phyloP scores from a whole-genome alignment of 2,888 invertebrate species.

The Aspidapion aeneum region DNA sequence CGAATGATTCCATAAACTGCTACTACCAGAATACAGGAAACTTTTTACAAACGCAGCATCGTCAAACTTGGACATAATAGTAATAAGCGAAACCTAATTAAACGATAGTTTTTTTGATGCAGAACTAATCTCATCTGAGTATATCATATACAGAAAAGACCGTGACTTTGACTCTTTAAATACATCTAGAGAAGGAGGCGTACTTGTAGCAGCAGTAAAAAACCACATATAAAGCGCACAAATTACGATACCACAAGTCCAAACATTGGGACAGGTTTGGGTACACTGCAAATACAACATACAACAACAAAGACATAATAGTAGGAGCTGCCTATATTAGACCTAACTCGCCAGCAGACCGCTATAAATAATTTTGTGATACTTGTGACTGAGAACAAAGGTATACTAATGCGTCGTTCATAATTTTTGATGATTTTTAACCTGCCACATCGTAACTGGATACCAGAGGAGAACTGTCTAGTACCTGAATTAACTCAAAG shows the following conservation, averaged over 20 bases:
- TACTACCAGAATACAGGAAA: too few relatives aligned
- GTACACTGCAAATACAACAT: not conserved
- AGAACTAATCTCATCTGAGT: not conserved
- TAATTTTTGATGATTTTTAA: not conserved
- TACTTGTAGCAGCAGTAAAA: not conserved
- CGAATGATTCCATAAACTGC: too few relatives aligned
- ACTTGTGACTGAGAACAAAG: not conserved
- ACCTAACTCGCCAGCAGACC: not conserved
- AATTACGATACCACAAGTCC: too few relatives aligned
- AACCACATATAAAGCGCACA: too few relatives aligned
- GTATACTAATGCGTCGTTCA: not conserved
- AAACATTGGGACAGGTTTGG: not conserved
- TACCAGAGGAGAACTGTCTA: not conserved
- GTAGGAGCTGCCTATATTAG: not conserved
- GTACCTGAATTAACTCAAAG: not conserved
- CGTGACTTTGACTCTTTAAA: not conserved
- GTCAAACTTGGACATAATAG: not conserved
- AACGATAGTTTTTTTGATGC: not conserved
- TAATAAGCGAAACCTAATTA: not conserved
- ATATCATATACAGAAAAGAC: not conserved
- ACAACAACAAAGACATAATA: not conserved
- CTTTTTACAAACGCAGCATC: too few relatives aligned
- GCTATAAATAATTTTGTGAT: not conserved
- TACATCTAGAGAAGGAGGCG: not conserved
- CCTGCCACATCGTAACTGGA: not conserved